These are phyloP conservation scores for Todiramphus saurophagus DNA, from an alignment of 2,113 vertebrate species.

Conservation along the genomic window DNA sequence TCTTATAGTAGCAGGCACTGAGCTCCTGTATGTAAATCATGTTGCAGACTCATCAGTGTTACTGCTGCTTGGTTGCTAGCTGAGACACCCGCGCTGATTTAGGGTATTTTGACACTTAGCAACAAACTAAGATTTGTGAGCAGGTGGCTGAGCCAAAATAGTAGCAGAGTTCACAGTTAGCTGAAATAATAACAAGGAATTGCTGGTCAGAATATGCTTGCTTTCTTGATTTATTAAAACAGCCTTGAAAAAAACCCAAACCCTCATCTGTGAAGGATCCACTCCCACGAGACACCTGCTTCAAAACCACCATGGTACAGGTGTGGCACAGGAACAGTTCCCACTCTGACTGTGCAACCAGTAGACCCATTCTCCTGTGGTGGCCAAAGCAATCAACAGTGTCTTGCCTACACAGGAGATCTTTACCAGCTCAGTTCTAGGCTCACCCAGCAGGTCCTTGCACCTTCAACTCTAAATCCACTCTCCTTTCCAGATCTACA, in stretches of 20 bases:
- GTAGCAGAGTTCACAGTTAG: conserved; percentile 60
- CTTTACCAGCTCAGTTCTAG: not conserved
- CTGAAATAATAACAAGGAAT: conserved; percentile 71
- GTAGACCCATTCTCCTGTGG: not conserved
- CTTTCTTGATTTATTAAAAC: conserved; percentile 63
- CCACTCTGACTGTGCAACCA: not conserved
- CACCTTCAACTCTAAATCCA: not conserved
- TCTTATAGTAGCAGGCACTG: conserved; percentile 20
- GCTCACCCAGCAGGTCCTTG: not conserved
- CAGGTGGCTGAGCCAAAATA: conserved; percentile 74
- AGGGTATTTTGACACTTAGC: conserved; percentile 72
- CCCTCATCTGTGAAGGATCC: not conserved
- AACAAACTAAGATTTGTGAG: conserved; percentile 66
- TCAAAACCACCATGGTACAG: not conserved
- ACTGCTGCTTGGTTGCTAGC: conserved; percentile 62
- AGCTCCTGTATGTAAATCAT: conserved; percentile 46
- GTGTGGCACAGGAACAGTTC: not conserved
- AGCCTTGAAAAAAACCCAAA: not conserved
- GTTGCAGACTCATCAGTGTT: conserved; percentile 65
- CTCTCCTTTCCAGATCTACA: not conserved
- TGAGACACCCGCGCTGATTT: conserved; percentile 65
- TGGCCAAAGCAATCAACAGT: not conserved
- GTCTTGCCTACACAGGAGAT: not conserved
- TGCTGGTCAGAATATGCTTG: conserved; percentile 59
- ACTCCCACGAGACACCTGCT: conserved; percentile 50